A percentile compares a stretch with the other conserved stretches of the same genome.
These are phyloP conservation scores for Eupithecia pulchellata DNA, from an alignment of 2,888 invertebrate genomes.

Conservation along the genomic window DNA sequence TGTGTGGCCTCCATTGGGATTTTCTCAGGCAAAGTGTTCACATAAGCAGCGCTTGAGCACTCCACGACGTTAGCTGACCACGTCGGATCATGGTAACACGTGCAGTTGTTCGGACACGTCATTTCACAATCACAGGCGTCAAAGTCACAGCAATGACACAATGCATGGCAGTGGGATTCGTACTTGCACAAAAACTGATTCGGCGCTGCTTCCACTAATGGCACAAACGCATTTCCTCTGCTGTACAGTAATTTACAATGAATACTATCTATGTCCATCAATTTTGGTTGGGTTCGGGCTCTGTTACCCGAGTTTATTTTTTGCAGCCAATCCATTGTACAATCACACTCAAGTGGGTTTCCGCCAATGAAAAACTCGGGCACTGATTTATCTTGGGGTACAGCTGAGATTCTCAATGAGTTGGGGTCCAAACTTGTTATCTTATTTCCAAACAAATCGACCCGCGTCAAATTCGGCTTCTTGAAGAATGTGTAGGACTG, in stretches of 20 bases:
- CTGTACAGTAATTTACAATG: conserved; percentile 93
- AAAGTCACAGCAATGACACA: conserved; percentile 96
- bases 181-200: conserved; percentile 94
- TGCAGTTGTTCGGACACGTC: conserved; percentile 94
- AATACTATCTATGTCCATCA: conserved; percentile 93
- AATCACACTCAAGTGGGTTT: conserved; percentile 95
- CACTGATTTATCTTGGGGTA: conserved; percentile 89
- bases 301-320: conserved; percentile 91
- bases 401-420: conserved; percentile 90
- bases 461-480: conserved; percentile 92
- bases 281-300: conserved; percentile 91
- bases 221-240: conserved; percentile 89
- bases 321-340: conserved; percentile 96
- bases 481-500: conserved; percentile 95
- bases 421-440: conserved; percentile 91
- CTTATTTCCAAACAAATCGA: conserved; percentile 92
- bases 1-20: conserved; percentile 97
- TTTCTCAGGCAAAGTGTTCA: conserved; percentile 89
- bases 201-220: conserved; percentile 91
- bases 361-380: conserved; percentile 94
- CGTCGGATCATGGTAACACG: conserved; percentile 94
- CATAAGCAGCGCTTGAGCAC: conserved; percentile 90
- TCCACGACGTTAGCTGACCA: conserved; percentile 95
- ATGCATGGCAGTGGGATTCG: conserved; percentile 93
- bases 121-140: conserved; percentile 97